Conservation (phyloP, 2,888 invertebrate genomes). For the Hipparchia semele region DNA sequence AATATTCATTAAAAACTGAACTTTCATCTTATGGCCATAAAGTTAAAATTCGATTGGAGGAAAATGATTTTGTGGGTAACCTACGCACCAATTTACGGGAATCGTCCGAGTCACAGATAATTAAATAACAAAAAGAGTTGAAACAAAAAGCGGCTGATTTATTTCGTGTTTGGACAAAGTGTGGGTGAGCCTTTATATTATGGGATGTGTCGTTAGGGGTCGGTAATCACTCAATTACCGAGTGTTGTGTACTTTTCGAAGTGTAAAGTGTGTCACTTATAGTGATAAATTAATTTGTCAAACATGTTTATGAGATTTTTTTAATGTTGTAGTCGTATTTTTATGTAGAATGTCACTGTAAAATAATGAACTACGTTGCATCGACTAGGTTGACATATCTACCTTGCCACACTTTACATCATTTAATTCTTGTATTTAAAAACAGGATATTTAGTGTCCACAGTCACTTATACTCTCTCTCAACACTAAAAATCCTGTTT, state of each 20-base stretch:
- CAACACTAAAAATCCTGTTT: no score
- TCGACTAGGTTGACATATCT: no score
- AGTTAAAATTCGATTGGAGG: conserved; percentile 29
- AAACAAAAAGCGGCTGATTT: conserved; percentile 57
- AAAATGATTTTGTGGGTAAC: conserved; percentile 40
- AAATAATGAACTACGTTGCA: background rate
- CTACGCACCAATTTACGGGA: conserved; percentile 62
- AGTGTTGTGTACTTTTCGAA: conserved; percentile 41
- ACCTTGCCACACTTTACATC: no score
- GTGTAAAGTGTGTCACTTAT: conserved; percentile 35
- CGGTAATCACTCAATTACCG: conserved; percentile 43
- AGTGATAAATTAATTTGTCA: conserved; percentile 33
- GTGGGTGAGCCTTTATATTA: conserved; percentile 43
- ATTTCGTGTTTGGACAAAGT: conserved; percentile 48
- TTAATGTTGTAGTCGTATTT: background rate
- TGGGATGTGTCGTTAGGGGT: conserved; percentile 33
- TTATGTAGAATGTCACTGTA: background rate
- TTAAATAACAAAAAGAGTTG: conserved; percentile 71
- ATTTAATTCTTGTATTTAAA: background rate
- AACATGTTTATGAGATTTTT: conserved; percentile 14
- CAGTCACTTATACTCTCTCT: no score
- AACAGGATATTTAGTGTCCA: no score
- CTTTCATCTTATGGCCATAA: conserved; percentile 28
- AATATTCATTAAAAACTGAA: conserved; percentile 19
- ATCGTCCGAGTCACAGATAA: conserved; percentile 67